Conservation (phyloP, 2,888 invertebrate genomes). For the Drosophila borealis region DNA sequence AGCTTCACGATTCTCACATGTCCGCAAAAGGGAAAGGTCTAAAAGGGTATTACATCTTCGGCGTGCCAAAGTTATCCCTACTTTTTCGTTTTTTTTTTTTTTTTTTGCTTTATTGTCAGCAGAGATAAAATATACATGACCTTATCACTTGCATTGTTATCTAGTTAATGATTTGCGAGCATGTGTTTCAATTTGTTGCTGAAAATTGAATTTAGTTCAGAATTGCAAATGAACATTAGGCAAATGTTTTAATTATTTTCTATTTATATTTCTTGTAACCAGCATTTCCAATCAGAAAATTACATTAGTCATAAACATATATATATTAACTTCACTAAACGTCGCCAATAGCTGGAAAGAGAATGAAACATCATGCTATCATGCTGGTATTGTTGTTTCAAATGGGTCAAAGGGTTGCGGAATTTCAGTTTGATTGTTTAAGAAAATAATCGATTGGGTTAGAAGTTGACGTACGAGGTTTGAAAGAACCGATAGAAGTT, state of each 20-base stretch:
- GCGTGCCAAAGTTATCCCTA: too few relatives aligned
- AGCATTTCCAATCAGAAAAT: neutral
- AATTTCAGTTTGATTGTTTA: constrained; percentile 9
- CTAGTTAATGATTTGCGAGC: neutral
- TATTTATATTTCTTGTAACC: neutral
- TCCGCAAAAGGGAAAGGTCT: too few relatives aligned
- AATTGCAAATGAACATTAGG: neutral
- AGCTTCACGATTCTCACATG: too few relatives aligned
- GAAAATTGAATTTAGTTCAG: neutral
- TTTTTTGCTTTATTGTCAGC: constrained; percentile 3
- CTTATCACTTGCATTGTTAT: constrained; percentile 32
- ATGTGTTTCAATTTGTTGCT: constrained; percentile 4
- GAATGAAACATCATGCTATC: too few relatives aligned
- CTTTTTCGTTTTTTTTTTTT: too few relatives aligned
- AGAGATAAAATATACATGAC: constrained; percentile 14
- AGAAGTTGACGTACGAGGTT: neutral
- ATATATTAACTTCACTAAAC: too few relatives aligned
- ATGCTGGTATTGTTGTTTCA: constrained; percentile 1
- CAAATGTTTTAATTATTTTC: neutral
- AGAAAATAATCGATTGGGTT: neutral
- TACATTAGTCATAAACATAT: neutral
- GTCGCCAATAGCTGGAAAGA: neutral
- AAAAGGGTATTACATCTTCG: too few relatives aligned
- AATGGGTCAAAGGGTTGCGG: constrained; percentile 3
- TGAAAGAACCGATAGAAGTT: neutral